A percentile compares a stretch with the other conserved stretches of the same genome.
phyloP scores from a whole-genome alignment of 2,888 invertebrate species.

The Marasmarcha lunaedactyla region DNA sequence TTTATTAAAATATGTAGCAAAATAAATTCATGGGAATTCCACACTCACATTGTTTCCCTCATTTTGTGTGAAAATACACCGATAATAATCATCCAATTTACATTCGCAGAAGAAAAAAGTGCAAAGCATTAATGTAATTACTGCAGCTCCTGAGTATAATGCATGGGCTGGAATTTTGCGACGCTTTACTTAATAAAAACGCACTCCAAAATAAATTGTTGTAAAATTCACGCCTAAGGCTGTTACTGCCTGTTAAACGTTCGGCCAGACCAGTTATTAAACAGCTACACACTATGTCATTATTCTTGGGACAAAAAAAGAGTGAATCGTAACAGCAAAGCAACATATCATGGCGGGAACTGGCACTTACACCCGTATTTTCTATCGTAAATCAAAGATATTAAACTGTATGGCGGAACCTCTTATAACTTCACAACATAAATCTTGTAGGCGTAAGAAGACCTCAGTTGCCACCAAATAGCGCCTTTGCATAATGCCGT shows the following conservation, averaged over 20 bases:
- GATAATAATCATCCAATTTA: background rate
- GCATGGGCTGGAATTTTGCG: slow-evolving; percentile 26
- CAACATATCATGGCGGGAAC: slow-evolving; percentile 62
- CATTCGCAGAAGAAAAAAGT: background rate
- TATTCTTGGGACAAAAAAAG: slow-evolving; percentile 56
- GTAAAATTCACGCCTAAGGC: slow-evolving; percentile 50
- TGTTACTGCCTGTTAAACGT: slow-evolving; percentile 25
- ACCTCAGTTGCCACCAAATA: slow-evolving; percentile 52
- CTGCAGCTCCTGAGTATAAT: slow-evolving; percentile 8
- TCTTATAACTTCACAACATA: slow-evolving; percentile 68
- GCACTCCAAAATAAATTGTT: slow-evolving; percentile 45
- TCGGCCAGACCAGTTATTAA: slow-evolving; percentile 47
- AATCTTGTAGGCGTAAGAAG: slow-evolving; percentile 59
- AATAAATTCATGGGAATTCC: background rate
- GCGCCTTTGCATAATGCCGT: slow-evolving; percentile 47
- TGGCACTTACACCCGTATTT: slow-evolving; percentile 64
- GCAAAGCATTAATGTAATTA: background rate
- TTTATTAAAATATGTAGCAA: too few species aligned
- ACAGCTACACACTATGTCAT: slow-evolving; percentile 59
- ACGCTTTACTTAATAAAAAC: slow-evolving; percentile 29
- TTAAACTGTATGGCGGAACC: slow-evolving; percentile 67
- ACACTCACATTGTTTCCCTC: background rate
- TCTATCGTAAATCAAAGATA: slow-evolving; percentile 70
- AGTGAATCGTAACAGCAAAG: slow-evolving; percentile 56
- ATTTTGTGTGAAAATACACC: background rate